Conservation (phyloP, 2,797 vertebrate genomes). For the Gadopsis marmoratus region DNA sequence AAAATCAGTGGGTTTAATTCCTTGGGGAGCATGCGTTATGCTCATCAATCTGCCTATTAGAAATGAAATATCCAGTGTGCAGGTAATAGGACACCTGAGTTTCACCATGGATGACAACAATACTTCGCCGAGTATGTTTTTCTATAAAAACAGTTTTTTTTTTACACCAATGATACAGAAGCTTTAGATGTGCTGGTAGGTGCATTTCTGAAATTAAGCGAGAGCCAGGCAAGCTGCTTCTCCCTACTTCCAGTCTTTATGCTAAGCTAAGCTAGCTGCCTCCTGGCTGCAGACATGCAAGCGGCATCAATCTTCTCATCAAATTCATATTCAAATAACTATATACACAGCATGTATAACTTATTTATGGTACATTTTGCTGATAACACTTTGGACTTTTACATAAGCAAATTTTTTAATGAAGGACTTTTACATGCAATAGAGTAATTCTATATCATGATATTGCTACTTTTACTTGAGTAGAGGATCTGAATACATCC, state of each 20-base stretch:
- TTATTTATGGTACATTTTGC: not conserved
- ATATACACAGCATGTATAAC: not conserved
- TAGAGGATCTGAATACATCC: not conserved
- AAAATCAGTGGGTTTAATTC: conserved; percentile 28
- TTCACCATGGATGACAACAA: not conserved
- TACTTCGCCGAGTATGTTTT: not conserved
- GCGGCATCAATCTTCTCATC: not conserved
- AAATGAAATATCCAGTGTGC: conserved; percentile 8
- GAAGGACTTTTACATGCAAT: not conserved
- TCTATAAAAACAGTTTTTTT: not conserved
- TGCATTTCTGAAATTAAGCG: not conserved
- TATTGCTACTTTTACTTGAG: not conserved
- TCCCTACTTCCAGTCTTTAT: not conserved
- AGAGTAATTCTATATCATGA: not conserved
- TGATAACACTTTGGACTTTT: not conserved
- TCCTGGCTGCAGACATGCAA: not conserved
- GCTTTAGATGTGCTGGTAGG: not conserved
- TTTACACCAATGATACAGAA: not conserved
- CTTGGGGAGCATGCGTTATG: not conserved
- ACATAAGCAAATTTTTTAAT: not conserved
- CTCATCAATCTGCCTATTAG: conserved; percentile 14
- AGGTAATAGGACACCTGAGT: not conserved
- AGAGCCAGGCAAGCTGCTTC: not conserved
- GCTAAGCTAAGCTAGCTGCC: not conserved
- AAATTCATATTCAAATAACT: not conserved